Base-by-base conservation (phyloP, 2,113 vertebrate species). In the Alethe castanea region DNA sequence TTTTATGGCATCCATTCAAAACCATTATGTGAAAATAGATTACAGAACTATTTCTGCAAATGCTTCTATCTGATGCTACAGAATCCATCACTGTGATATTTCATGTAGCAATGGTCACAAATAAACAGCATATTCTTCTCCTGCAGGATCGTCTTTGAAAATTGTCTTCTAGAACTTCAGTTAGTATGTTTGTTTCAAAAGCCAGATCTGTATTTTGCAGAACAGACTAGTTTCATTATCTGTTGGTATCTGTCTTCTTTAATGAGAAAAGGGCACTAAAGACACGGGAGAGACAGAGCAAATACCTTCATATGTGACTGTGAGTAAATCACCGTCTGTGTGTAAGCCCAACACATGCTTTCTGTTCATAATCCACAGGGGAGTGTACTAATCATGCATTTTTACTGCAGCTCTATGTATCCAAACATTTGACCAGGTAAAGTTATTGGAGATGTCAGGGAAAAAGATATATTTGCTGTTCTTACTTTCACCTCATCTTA, bases 391-490 rank as follows among this genome's bases (percentile, higher is more conserved):
- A 54, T 94, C 86, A 64, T 57, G 80, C 23, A 36, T 92, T 97
- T 96, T 95, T 94, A 61, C 84, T 91, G 85, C 65, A 84, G 72
- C 15, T 94, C 72, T 52, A 59, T 74, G 74, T 96, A 94, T 92
- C 74, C 93, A 90, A 95, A 95, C 92, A 82, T 86, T 90, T 83
- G 28, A 88, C 87, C 84, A 94, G 82, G 81, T 94, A 91, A 95
- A 96, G 89, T 92, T 90, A 93, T 88, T 82, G 65, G 73, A 94
- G 78, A 92, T 80, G 94, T 82, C 79, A 94, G 57, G 70, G 44
- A 57, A 92, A 96, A 95, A 96, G 92, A 97, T 96, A 24, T 84
- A 96, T 97, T 95, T 93, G 76, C 91, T 97, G 96, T 84, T 94
- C 60, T 89, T 91, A 33, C 65, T 95, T 96, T 96, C 92, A 96